Evolutionary conservation across 2,888 invertebrate genomes (phyloP).

Genomic region (Megastigmus dorsalis): DNA sequence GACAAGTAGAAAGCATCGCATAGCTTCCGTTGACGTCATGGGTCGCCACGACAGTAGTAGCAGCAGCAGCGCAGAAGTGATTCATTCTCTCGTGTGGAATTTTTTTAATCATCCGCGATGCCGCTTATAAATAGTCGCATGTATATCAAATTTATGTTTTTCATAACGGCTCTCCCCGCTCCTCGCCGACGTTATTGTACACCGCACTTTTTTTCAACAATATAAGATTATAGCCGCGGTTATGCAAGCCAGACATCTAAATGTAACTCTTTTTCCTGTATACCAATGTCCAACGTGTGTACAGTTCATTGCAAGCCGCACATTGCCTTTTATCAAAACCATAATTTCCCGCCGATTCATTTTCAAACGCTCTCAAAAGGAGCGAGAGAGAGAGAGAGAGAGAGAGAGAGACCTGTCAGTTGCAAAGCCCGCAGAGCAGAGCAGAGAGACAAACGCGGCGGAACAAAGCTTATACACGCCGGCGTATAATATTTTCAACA

Average conservation of each 20-base stretch:
- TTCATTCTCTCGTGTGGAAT: slow-evolving; percentile 42
- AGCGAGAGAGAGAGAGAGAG: no score
- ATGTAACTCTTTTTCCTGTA: no score
- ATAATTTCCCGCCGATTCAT: no score
- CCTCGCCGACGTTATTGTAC: background rate
- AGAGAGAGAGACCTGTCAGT: no score
- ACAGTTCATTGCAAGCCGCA: no score
- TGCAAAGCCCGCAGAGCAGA: background rate
- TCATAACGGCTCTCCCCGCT: background rate
- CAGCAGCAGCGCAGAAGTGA: slow-evolving; percentile 12
- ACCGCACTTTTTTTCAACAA: no score
- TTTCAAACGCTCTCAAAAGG: no score
- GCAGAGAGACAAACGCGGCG: background rate
- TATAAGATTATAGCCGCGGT: no score
- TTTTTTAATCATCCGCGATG: slow-evolving; percentile 39
- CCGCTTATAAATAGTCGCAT: slow-evolving; percentile 15
- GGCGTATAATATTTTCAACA: slow-evolving; percentile 47
- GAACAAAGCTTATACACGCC: no score
- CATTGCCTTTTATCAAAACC: no score
- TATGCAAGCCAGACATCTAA: no score
- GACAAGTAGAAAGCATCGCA: slow-evolving; percentile 42
- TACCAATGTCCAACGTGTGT: no score
- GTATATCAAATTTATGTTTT: background rate
- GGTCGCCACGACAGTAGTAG: background rate
- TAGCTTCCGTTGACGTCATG: slow-evolving; percentile 50